Percentiles rank a stretch among this genome's conserved stretches.
Conservation (phyloP, 2,888 invertebrate species). For the Uropetala carovei region DNA sequence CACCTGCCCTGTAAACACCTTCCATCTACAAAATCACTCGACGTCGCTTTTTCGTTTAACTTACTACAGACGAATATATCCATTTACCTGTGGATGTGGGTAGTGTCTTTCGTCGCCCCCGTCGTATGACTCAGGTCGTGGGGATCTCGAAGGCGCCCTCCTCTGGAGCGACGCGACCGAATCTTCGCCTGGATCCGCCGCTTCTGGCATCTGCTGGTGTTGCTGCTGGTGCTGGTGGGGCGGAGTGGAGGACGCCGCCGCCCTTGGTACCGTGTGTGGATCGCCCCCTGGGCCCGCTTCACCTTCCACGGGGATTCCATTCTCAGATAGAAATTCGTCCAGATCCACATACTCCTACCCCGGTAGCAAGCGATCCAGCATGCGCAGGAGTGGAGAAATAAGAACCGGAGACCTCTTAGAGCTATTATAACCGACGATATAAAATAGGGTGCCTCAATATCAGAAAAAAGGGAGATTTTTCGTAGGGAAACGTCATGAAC, state of each 20-base stretch:
- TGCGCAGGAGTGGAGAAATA: slow-evolving; percentile 3
- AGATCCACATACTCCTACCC: slow-evolving; percentile 93
- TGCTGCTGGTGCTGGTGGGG: slow-evolving; percentile 54
- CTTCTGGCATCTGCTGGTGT: slow-evolving; percentile 75
- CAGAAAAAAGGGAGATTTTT: too few species aligned
- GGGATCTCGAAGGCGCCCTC: slow-evolving; percentile 65
- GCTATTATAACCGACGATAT: not conserved
- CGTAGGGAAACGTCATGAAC: too few species aligned
- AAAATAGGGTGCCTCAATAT: too few species aligned
- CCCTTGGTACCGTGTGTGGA: not conserved
- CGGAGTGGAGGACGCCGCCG: not conserved
- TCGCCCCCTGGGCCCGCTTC: not conserved
- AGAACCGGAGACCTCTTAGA: slow-evolving; percentile 34
- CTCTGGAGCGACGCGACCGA: slow-evolving; percentile 64
- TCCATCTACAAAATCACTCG: too few species aligned
- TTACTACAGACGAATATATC: not conserved
- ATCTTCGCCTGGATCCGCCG: slow-evolving; percentile 72
- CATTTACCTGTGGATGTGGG: slow-evolving; percentile 67
- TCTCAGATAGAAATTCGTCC: slow-evolving; percentile 97
- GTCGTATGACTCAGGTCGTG: slow-evolving; percentile 66
- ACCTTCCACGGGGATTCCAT: slow-evolving; percentile 90
- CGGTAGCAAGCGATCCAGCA: slow-evolving; percentile 56
- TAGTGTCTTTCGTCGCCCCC: slow-evolving; percentile 66
- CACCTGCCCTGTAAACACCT: too few species aligned
- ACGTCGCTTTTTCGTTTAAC: too few species aligned